Evolutionary conservation across 2,797 vertebrate species (phyloP), one percentile per base, ranked within the genome.

Genomic region (Apodemus agrarius): DNA sequence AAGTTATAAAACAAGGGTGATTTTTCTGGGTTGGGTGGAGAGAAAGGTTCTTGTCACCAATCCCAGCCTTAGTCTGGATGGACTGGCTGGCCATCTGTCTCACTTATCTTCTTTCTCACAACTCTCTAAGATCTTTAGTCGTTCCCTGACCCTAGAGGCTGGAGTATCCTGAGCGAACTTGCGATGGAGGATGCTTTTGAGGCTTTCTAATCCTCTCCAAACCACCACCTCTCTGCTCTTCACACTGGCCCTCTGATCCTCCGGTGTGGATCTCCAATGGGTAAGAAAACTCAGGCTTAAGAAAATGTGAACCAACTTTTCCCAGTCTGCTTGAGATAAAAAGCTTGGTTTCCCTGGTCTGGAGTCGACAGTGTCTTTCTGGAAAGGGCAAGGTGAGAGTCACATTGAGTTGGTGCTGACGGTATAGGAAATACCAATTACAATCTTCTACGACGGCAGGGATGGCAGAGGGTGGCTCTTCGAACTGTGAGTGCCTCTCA

Each of bases 401-500:
- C 4, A 10, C 4, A 2, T 14, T 6, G 65, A 65, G 49, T 0
- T 49, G 78, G 24, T 19, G 59, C 29, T 17, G 21, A 0, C 7
- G 26, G 14, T 19, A 52, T 8, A 65, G 16, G 21, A 6, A 31
- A 1, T 26, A 8, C 22, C 0, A 1, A 0, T 4, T 46, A n/a
- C 31, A 0, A 0, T 21, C 82, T 57, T 17, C 43, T 0, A 0
- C 0, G 49, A 8, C 21, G 1, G 2, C 0, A 26, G 0, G 0
- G 37, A 40, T 67, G 8, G 14, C 6, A 16, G 34, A 22, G 61
- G 49, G 0, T 1, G 3, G 0, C 14, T 1, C 63, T 61, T 59
- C 0, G 10, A 34, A 54, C 3, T 13, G 63, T 34, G 13, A 37
- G 37, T 14, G 5, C 14, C 65, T 67, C 65, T 67, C 31, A 67